Conservation (phyloP, 1,140 invertebrate species). For the Musca vetustissima region DNA sequence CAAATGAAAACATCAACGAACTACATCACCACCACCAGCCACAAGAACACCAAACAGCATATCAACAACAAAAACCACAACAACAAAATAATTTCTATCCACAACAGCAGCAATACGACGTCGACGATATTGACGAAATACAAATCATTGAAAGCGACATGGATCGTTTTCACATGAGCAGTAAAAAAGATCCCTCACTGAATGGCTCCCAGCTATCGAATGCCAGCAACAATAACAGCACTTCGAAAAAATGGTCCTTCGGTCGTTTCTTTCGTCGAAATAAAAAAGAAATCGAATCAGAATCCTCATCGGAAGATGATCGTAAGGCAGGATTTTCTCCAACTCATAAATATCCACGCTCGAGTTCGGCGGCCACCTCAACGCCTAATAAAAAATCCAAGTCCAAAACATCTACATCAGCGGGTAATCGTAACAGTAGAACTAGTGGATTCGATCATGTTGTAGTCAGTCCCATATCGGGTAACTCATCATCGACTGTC, state of each 20-base stretch:
- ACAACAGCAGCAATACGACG: slow-evolving; percentile 11
- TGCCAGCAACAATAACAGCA: slow-evolving; percentile 26
- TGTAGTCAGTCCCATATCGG: slow-evolving; percentile 36
- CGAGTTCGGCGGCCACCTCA: not conserved
- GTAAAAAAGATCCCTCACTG: slow-evolving; percentile 24
- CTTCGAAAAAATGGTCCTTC: slow-evolving; percentile 70
- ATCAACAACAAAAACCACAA: not conserved
- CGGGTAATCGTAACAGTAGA: slow-evolving; percentile 52
- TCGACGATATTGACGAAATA: slow-evolving; percentile 35
- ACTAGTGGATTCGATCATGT: slow-evolving; percentile 59
- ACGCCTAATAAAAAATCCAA: slow-evolving; percentile 35
- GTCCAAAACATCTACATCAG: slow-evolving; percentile 54
- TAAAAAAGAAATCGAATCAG: slow-evolving; percentile 65
- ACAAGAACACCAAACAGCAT: slow-evolving; percentile 26
- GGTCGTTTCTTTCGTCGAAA: slow-evolving; percentile 67
- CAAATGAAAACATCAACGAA: slow-evolving; percentile 36
- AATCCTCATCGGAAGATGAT: slow-evolving; percentile 66
- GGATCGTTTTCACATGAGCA: slow-evolving; percentile 27
- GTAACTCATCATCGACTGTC: not conserved
- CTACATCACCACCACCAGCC: slow-evolving; percentile 11
- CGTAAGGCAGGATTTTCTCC: slow-evolving; percentile 57
- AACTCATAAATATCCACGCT: slow-evolving; percentile 55
- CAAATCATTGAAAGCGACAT: slow-evolving; percentile 41
- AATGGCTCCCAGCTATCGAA: slow-evolving; percentile 24
- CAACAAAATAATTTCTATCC: too few species aligned